Evolutionary conservation across 1,140 invertebrate species (phyloP).

Genomic region (Ctenoplectra terminalis): DNA sequence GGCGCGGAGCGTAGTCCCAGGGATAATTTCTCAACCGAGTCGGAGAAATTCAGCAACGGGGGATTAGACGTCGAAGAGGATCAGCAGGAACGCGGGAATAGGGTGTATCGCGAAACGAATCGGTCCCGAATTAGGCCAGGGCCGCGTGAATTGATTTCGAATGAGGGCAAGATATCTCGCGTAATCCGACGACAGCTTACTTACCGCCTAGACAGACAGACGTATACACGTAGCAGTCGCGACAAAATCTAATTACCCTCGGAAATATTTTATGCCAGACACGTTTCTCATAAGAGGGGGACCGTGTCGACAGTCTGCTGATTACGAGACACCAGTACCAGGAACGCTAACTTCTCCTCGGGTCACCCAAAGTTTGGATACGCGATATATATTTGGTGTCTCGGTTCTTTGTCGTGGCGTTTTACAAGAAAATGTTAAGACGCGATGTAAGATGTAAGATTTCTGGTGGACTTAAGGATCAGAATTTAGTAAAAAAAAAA

Average conservation of each 20-base stretch:
- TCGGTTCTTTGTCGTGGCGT: not conserved
- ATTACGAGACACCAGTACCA: conserved; percentile 43
- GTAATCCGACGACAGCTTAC: conserved; percentile 65
- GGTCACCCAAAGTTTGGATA: conserved; percentile 21
- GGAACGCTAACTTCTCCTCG: conserved; percentile 21
- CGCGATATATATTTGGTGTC: not conserved
- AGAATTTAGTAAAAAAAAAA: no score
- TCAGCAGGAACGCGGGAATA: not conserved
- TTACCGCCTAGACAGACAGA: conserved; percentile 41
- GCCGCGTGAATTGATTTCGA: conserved; percentile 67
- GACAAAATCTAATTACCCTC: conserved; percentile 68
- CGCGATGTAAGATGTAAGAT: no score
- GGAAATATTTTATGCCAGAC: conserved; percentile 74
- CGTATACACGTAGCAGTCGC: conserved; percentile 35
- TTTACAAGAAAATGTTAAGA: not conserved
- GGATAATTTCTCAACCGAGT: conserved; percentile 25
- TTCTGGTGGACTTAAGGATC: no score
- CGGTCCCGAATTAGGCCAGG: conserved; percentile 58
- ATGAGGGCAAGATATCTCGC: conserved; percentile 46
- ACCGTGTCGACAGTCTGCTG: conserved; percentile 44
- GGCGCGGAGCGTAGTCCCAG: not conserved
- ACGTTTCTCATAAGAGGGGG: conserved; percentile 78
- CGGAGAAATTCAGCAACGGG: not conserved
- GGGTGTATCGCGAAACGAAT: conserved; percentile 63
- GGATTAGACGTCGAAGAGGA: conserved; percentile 32